phyloP scores from a whole-genome alignment of 2,888 invertebrate species.

The Spicauda simplicius region DNA sequence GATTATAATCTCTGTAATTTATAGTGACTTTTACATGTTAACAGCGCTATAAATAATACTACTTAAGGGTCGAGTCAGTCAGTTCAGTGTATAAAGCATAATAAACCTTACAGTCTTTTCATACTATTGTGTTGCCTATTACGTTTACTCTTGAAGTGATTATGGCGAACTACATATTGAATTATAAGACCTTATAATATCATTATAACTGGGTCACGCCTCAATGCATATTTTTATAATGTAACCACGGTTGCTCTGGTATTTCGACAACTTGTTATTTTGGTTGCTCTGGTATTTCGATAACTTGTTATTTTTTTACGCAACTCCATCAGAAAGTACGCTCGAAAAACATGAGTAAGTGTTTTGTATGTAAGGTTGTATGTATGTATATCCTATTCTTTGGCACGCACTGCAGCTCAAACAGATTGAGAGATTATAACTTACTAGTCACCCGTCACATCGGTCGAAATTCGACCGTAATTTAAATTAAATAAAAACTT shows the following conservation, averaged over 20 bases:
- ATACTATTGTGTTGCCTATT: constrained; percentile 9
- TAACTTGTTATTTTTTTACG: too few relatives aligned
- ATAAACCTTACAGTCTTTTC: constrained; percentile 15
- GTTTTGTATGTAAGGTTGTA: too few relatives aligned
- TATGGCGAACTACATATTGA: background rate
- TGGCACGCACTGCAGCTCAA: too few relatives aligned
- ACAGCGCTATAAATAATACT: constrained; percentile 41
- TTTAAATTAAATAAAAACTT: too few relatives aligned
- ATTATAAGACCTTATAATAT: constrained; percentile 9
- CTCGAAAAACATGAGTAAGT: too few relatives aligned
- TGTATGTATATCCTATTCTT: too few relatives aligned
- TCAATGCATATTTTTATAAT: constrained; percentile 30
- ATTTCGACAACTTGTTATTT: too few relatives aligned
- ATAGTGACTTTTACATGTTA: constrained; percentile 42
- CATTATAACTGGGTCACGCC: constrained; percentile 22
- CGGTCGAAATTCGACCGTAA: too few relatives aligned
- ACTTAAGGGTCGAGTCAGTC: constrained; percentile 36
- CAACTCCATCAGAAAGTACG: too few relatives aligned
- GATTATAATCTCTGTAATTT: constrained; percentile 42
- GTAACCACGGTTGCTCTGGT: constrained; percentile 23
- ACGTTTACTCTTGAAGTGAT: constrained; percentile 4
- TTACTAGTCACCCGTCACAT: too few relatives aligned
- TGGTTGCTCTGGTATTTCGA: background rate
- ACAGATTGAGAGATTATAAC: too few relatives aligned
- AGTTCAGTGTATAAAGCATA: background rate